Percentiles rank a stretch among this genome's conserved stretches.
Evolutionary conservation across 2,888 invertebrate species (phyloP).

Genomic region (Aromia moschata): DNA sequence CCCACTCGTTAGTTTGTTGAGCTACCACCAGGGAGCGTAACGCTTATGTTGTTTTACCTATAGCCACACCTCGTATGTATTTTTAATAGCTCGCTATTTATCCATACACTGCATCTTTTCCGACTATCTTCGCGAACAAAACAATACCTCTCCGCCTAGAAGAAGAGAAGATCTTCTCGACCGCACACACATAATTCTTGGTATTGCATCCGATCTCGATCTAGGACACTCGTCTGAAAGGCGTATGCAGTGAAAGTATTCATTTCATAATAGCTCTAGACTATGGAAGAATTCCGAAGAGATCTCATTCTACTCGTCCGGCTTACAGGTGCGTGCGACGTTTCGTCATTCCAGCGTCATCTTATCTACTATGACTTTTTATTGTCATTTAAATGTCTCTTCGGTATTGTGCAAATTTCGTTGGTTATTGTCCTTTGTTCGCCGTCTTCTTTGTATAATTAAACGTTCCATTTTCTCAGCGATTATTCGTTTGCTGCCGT

Average conservation of each 20-base stretch:
- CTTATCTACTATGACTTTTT: neutral
- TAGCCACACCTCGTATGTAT: too few relatives aligned
- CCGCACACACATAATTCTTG: constrained; percentile 17
- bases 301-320: constrained; percentile 21
- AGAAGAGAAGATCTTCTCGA: constrained; percentile 20
- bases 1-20: too few relatives aligned
- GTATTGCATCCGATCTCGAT: constrained; percentile 20
- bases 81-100: too few relatives aligned
- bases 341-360: neutral
- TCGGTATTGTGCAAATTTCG: neutral
- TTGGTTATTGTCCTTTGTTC: neutral
- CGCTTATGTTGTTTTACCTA: too few relatives aligned
- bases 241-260: constrained; percentile 27
- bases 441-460: neutral
- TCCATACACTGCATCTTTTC: too few relatives aligned
- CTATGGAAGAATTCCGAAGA: constrained; percentile 21
- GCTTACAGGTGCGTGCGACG: constrained; percentile 18
- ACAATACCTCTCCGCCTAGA: too few relatives aligned
- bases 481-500: neutral
- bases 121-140: too few relatives aligned
- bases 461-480: neutral
- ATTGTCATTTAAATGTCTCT: neutral
- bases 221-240: constrained; percentile 28
- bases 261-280: constrained; percentile 22
- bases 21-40: too few relatives aligned